Percentiles rank a stretch among this genome's conserved stretches.
Evolutionary conservation across 2,113 vertebrate species (phyloP).

Genomic region (Alectura lathami): DNA sequence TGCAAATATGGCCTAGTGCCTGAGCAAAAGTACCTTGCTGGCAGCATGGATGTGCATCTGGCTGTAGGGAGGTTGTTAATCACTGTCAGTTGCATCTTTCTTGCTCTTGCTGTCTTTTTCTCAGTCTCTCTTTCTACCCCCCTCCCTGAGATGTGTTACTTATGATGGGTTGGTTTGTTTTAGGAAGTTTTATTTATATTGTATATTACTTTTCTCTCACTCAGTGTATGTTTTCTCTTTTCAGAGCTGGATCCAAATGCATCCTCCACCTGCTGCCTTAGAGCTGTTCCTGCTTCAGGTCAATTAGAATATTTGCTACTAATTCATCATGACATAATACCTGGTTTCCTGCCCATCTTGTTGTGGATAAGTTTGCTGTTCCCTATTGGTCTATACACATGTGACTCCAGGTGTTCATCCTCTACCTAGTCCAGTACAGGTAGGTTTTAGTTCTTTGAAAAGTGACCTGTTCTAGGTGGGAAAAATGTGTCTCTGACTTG

Average conservation of each 20-base stretch:
- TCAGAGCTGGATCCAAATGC: slow-evolving; percentile 41
- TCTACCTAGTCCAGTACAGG: slow-evolving; percentile 14
- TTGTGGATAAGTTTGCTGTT: slow-evolving; percentile 13
- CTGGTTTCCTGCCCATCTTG: not conserved
- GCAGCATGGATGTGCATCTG: not conserved
- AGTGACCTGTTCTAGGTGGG: not conserved
- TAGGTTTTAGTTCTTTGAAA: slow-evolving; percentile 36
- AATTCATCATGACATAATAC: slow-evolving; percentile 51
- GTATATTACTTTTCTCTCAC: not conserved
- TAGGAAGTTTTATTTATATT: not conserved
- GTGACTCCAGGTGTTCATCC: slow-evolving; percentile 21
- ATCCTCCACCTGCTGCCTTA: not conserved
- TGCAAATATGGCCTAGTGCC: not conserved
- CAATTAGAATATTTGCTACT: not conserved
- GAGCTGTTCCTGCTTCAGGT: not conserved
- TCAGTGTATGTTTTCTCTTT: slow-evolving; percentile 8
- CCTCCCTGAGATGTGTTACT: not conserved
- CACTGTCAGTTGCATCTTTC: not conserved
- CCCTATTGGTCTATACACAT: not conserved
- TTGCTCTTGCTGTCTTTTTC: not conserved
- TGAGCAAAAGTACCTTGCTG: not conserved
- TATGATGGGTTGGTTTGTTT: not conserved
- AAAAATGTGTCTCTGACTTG: not conserved
- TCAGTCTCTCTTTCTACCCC: too few species aligned
- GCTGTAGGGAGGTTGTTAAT: not conserved